These are phyloP conservation scores for Coelopa frigida DNA, from an alignment of 1,140 invertebrate genomes.

Conservation along the genomic window DNA sequence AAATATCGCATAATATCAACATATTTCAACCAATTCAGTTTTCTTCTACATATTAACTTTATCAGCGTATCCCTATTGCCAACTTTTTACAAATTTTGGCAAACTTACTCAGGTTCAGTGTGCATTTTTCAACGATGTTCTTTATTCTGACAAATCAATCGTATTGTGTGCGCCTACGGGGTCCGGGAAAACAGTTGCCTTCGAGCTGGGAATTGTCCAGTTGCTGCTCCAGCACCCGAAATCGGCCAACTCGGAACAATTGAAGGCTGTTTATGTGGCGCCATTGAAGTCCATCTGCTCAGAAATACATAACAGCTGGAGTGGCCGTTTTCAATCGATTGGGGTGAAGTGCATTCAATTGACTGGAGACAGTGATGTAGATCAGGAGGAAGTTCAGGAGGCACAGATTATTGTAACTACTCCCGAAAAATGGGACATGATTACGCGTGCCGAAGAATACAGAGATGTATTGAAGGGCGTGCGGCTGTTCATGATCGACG, in stretches of 20 bases:
- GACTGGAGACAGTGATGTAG: slow-evolving; percentile 66
- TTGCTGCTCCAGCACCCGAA: slow-evolving; percentile 49
- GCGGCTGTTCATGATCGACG: slow-evolving; percentile 73
- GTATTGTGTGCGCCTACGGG: slow-evolving; percentile 73
- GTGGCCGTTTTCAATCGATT: slow-evolving; percentile 57
- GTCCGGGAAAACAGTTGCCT: slow-evolving; percentile 74
- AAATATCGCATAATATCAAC: too few relatives aligned
- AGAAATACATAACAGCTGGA: slow-evolving; percentile 66
- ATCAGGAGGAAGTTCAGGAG: slow-evolving; percentile 50
- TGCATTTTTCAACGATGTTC: slow-evolving; percentile 57
- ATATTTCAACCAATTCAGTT: not conserved
- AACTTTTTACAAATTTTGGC: slow-evolving; percentile 54
- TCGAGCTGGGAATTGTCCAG: slow-evolving; percentile 69
- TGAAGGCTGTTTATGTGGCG: slow-evolving; percentile 68
- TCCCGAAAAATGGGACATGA: slow-evolving; percentile 78
- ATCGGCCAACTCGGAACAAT: slow-evolving; percentile 16
- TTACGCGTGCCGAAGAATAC: slow-evolving; percentile 67
- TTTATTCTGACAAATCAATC: slow-evolving; percentile 59
- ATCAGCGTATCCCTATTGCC: slow-evolving; percentile 43
- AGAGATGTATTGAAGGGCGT: slow-evolving; percentile 54
- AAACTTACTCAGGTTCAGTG: slow-evolving; percentile 69
- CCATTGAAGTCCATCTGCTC: slow-evolving; percentile 73
- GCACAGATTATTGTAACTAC: slow-evolving; percentile 68
- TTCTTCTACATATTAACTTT: not conserved
- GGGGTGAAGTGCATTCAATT: slow-evolving; percentile 61